phyloP scores from a whole-genome alignment of 2,113 vertebrate species.

The Anseranas semipalmata region DNA sequence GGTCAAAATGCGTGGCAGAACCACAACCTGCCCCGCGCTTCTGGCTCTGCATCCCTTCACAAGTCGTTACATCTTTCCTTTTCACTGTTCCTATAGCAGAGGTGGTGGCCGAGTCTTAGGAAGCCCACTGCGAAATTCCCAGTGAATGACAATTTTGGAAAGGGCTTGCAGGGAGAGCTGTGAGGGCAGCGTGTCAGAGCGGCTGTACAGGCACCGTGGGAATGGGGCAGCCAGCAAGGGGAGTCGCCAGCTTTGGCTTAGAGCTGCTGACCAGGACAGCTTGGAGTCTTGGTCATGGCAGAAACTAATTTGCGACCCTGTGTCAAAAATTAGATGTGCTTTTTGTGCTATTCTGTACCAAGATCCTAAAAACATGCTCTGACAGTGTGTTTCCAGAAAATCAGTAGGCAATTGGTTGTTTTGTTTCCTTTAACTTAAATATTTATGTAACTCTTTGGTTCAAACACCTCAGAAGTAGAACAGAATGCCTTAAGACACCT shows the following conservation, averaged over 20 bases:
- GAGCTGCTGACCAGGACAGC: neutral
- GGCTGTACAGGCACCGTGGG: neutral
- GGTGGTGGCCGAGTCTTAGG: fast-evolving
- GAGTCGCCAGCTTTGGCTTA: neutral
- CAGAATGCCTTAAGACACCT: neutral
- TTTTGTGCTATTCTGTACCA: neutral
- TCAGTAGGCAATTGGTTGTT: neutral
- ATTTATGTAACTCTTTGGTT: neutral
- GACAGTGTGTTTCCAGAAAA: neutral
- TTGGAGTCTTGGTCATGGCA: neutral
- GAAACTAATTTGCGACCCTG: neutral
- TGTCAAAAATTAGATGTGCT: neutral
- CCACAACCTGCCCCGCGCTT: neutral
- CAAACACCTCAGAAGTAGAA: neutral
- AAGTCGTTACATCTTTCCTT: neutral
- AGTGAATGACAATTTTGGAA: neutral
- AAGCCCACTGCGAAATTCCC: neutral
- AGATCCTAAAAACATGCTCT: neutral
- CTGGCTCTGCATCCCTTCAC: fast-evolving
- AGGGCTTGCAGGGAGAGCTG: neutral
- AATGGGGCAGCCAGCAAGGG: neutral
- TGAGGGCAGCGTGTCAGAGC: neutral
- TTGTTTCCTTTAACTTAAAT: neutral
- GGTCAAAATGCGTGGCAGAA: neutral
- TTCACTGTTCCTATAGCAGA: fast-evolving